Base-by-base conservation (phyloP, 2,797 vertebrate genomes). In the Rousettus madagascariensis region DNA sequence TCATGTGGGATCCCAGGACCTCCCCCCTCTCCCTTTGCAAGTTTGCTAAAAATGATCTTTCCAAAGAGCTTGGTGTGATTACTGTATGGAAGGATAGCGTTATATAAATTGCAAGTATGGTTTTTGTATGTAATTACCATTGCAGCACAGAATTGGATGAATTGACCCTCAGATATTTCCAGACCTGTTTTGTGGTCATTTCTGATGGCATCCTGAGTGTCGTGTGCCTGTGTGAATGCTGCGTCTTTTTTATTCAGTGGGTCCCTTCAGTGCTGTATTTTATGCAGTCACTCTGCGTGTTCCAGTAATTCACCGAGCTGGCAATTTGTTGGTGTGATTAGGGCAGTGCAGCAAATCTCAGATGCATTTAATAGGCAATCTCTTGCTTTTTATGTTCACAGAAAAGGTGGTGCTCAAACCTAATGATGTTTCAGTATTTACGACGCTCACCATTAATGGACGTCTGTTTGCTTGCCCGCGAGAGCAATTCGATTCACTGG, bases 361-460 rank as follows among this genome's bases (percentile, higher is more conserved):
- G 90, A 74, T 96, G 77, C 79, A 61, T 92, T 77, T 96, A 97
- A 96, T 82, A 91, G 97, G 92, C 71, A 96, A 92, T 92, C 66
- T 95, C 93, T 36, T 97, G 92, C 98, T 98, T 98, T 97, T 97
- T 91, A 75, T 97, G 87, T 98, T 98, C 97, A 96, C 99, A 99
- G 99, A 99, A 97, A 99, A 99, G 98, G 98, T 99, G 61, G 98
- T 99, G 97, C 98, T 99, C 96, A 99, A 99, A 97, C 99, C 99
- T 96, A 99, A 98, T 30, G 99, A 99, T 49, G 97, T 99, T 84
- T 99, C 99, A 0, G 99, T 99, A 96, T 99, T 99, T 98, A 99
- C 99, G 86, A 99, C 99, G 2, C 99, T 99, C 97, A 99, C 98
- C 89, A 98, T 99, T 94, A 99, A 99, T 12, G 99, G 99, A 86